Evolutionary conservation across 2,113 vertebrate genomes (phyloP).

Genomic region (Zonotrichia leucophrys): DNA sequence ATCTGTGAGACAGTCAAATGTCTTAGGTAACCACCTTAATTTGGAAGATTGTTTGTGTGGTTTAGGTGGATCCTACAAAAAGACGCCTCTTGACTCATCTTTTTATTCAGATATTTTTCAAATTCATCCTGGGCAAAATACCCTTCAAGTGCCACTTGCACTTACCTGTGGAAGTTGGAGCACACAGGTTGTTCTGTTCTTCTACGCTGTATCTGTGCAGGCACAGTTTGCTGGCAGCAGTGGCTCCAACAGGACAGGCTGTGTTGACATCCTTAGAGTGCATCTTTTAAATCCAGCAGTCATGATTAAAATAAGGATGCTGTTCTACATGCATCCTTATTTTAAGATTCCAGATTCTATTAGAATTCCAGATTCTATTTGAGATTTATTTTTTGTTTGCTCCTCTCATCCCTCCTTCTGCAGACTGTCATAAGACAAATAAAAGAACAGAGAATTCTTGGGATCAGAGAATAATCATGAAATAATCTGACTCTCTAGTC

Average conservation of each 20-base stretch:
- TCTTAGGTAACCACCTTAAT: not conserved
- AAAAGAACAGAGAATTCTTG: not conserved
- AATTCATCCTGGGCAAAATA: not conserved
- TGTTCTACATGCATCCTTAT: no score
- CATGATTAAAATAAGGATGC: not conserved
- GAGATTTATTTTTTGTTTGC: not conserved
- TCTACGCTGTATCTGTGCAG: not conserved
- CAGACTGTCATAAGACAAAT: not conserved
- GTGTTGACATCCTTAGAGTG: not conserved
- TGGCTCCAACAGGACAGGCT: not conserved
- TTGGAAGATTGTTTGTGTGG: not conserved
- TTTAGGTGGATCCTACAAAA: not conserved
- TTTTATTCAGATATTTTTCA: not conserved
- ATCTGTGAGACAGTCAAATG: not conserved
- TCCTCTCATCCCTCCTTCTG: not conserved
- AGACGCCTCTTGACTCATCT: not conserved
- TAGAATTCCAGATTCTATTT: not conserved
- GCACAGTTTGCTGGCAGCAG: not conserved
- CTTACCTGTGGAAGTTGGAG: not conserved
- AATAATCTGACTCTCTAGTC: not conserved
- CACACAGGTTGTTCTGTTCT: accelerated
- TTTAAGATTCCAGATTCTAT: no score
- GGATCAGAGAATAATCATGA: not conserved
- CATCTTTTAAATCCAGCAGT: not conserved
- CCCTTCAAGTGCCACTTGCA: not conserved